These are phyloP conservation scores for Acrobasis suavella DNA, from an alignment of 2,888 invertebrate genomes.

Conservation along the genomic window DNA sequence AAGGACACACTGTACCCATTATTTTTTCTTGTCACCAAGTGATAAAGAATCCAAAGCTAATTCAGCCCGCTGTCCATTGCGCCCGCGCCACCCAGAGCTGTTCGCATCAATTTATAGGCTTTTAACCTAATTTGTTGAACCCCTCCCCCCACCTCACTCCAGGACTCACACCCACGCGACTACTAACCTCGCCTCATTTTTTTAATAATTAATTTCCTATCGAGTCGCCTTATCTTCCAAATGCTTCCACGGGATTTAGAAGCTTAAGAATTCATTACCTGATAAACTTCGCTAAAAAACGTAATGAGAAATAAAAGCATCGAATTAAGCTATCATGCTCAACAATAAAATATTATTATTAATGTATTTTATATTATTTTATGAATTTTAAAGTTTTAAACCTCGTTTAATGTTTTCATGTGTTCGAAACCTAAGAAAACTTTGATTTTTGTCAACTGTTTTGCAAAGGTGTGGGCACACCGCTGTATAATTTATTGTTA, in stretches of 20 bases:
- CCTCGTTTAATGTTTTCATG: not conserved
- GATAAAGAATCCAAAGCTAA: constrained; percentile 77
- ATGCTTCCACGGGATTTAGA: constrained; percentile 57
- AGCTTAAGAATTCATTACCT: constrained; percentile 51
- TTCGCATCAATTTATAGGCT: constrained; percentile 79
- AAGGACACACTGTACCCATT: constrained; percentile 58
- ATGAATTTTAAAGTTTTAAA: not conserved
- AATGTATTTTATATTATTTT: constrained; percentile 68
- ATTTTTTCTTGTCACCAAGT: constrained; percentile 73
- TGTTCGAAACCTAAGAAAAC: constrained; percentile 45
- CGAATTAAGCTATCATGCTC: constrained; percentile 71
- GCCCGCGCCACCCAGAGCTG: constrained; percentile 75
- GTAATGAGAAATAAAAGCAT: constrained; percentile 53
- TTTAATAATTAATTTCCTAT: constrained; percentile 62
- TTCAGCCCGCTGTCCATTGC: constrained; percentile 67
- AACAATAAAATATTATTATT: constrained; percentile 68
- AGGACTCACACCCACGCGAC: constrained; percentile 53
- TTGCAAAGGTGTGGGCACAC: constrained; percentile 55
- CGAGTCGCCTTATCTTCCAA: constrained; percentile 53
- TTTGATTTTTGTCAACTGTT: constrained; percentile 44
- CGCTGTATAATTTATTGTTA: constrained; percentile 57
- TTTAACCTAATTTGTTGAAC: constrained; percentile 79
- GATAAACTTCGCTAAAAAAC: constrained; percentile 54
- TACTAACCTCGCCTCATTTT: constrained; percentile 47
- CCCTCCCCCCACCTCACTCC: constrained; percentile 38